phyloP scores from a whole-genome alignment of 2,797 vertebrate genomes.

The Dicrostonyx torquatus region DNA sequence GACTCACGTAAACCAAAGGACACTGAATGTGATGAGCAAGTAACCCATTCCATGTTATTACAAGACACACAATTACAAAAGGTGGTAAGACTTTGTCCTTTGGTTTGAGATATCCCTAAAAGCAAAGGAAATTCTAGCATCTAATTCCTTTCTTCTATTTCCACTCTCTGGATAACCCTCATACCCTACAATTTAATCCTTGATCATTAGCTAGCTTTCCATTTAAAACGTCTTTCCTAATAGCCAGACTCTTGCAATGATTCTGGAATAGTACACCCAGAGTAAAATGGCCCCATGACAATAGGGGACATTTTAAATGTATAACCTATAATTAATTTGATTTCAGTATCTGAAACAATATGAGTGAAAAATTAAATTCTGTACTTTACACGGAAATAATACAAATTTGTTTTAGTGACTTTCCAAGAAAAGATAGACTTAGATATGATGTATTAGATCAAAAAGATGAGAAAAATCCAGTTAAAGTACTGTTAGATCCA shows the following conservation, averaged over 20 bases:
- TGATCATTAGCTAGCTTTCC: not conserved
- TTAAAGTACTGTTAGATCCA: slow-evolving; percentile 12
- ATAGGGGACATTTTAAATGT: not conserved
- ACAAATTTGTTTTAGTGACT: slow-evolving; percentile 34
- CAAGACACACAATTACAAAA: not conserved
- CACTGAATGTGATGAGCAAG: not conserved
- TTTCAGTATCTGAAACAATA: not conserved
- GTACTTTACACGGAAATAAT: slow-evolving; percentile 43
- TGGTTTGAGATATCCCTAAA: slow-evolving; percentile 1
- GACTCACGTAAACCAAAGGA: not conserved
- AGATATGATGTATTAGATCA: slow-evolving; percentile 46
- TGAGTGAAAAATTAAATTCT: not conserved
- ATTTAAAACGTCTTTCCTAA: not conserved
- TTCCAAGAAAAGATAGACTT: slow-evolving; percentile 60
- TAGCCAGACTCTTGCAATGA: not conserved
- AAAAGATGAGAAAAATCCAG: slow-evolving; percentile 42
- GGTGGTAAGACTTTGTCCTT: not conserved
- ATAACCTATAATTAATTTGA: not conserved
- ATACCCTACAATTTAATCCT: not conserved
- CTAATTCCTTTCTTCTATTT: not conserved
- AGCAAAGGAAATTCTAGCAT: not conserved
- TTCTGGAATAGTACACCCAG: not conserved
- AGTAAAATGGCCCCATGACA: not conserved
- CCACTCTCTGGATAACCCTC: not conserved
- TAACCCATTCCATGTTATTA: not conserved